These are phyloP conservation scores for Drosophila biarmipes DNA, from an alignment of 1,140 invertebrate species.

Conservation along the genomic window DNA sequence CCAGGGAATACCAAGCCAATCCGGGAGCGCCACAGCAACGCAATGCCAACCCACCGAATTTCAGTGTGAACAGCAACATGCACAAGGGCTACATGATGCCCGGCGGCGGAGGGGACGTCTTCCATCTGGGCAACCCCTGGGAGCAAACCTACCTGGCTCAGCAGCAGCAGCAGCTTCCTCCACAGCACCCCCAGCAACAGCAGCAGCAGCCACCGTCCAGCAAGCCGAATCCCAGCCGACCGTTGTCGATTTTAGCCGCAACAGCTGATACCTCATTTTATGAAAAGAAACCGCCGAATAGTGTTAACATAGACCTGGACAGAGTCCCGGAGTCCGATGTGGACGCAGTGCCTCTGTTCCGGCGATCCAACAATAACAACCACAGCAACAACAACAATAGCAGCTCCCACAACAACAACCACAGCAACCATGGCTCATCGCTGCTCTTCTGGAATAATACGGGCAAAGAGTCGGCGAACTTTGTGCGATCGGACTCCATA, in stretches of 20 bases:
- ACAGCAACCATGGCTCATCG: conserved; percentile 41
- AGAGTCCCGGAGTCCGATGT: conserved; percentile 38
- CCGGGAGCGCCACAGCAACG: conserved; percentile 26
- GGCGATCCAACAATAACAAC: conserved; percentile 28
- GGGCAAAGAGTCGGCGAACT: conserved; percentile 84
- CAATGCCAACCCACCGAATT: conserved; percentile 74
- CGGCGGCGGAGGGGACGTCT: conserved; percentile 17
- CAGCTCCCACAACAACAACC: conserved; percentile 28
- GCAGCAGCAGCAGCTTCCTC: conserved; percentile 46
- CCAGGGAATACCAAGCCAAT: conserved; percentile 42
- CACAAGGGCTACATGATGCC: conserved; percentile 42
- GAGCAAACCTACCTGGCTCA: conserved; percentile 35
- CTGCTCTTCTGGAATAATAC: conserved; percentile 62
- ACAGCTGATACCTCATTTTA: conserved; percentile 82
- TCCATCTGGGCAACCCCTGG: conserved; percentile 31
- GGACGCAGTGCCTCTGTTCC: conserved; percentile 51
- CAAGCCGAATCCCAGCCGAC: conserved; percentile 65
- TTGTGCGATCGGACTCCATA: conserved; percentile 88
- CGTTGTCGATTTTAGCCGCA: conserved; percentile 69
- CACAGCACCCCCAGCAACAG: conserved; percentile 46
- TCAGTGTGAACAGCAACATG: conserved; percentile 47
- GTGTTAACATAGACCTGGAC: conserved; percentile 65
- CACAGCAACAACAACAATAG: conserved; percentile 30
- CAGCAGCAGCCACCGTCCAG: conserved; percentile 67
- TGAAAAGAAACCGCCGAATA: conserved; percentile 81